phyloP scores from a whole-genome alignment of 1,140 invertebrate genomes.

The Chionoecetes opilio region DNA sequence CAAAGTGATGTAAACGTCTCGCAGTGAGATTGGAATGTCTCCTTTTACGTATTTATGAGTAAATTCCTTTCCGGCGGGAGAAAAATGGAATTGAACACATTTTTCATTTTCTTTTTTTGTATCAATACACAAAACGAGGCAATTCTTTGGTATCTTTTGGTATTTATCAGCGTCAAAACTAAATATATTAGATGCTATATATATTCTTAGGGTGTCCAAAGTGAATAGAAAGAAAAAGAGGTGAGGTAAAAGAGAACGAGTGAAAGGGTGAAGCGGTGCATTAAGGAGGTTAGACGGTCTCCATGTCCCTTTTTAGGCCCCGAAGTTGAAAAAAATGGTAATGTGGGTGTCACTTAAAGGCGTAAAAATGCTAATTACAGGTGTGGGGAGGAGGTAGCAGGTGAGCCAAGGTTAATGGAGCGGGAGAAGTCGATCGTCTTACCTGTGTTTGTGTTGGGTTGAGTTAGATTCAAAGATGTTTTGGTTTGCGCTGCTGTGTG shows the following conservation, averaged over 20 bases:
- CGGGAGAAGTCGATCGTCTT: not conserved
- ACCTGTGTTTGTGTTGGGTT: not conserved
- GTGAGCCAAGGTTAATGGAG: not conserved
- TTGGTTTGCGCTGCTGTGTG: not conserved
- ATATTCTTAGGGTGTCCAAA: not conserved
- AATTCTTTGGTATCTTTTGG: too few relatives aligned
- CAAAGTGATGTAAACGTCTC: not conserved
- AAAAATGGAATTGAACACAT: not conserved
- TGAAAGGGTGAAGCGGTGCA: not conserved
- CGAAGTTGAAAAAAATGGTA: conserved; percentile 21
- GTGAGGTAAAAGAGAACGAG: too few relatives aligned
- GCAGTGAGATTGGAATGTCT: not conserved
- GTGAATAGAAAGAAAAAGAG: not conserved
- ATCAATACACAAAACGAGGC: too few relatives aligned
- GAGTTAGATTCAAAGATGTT: not conserved
- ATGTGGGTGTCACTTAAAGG: not conserved
- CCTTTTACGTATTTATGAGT: not conserved
- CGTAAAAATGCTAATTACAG: conserved; percentile 30
- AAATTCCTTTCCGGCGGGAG: not conserved
- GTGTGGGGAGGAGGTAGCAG: not conserved
- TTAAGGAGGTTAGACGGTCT: not conserved
- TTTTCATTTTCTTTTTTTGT: not conserved
- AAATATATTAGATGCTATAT: too few relatives aligned
- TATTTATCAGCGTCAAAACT: too few relatives aligned
- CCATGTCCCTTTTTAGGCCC: not conserved